These are phyloP conservation scores for Melanotaenia nigrans DNA, from an alignment of 2,797 vertebrate genomes.

Conservation along the genomic window DNA sequence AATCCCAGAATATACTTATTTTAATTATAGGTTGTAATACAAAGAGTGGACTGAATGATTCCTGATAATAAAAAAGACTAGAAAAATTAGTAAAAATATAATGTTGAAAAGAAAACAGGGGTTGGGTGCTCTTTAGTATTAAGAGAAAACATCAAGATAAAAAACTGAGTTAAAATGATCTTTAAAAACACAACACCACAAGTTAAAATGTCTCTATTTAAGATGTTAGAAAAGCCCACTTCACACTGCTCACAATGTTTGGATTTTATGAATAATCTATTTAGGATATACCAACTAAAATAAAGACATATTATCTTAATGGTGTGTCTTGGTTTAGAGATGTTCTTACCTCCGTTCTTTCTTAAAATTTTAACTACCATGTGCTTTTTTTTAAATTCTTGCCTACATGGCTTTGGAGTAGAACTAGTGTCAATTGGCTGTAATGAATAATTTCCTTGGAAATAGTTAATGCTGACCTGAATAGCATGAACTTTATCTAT, in stretches of 20 bases:
- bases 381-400: conserved; percentile 6
- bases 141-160: not conserved
- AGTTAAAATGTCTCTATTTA: not conserved
- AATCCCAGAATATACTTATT: too few relatives aligned
- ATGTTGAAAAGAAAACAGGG: not conserved
- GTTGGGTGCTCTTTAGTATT: not conserved
- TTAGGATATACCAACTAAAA: not conserved
- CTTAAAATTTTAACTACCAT: not conserved
- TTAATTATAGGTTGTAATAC: too few relatives aligned
- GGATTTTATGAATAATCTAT: not conserved
- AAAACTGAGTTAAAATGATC: not conserved
- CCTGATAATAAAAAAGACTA: too few relatives aligned
- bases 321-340: not conserved
- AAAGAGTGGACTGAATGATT: too few relatives aligned
- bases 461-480: conserved; percentile 24
- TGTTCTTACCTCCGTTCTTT: not conserved
- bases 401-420: conserved; percentile 1
- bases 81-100: not conserved
- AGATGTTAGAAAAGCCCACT: not conserved
- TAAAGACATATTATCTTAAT: not conserved
- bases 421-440: conserved; percentile 27
- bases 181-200: not conserved
- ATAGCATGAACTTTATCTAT: not conserved
- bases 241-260: not conserved
- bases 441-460: conserved; percentile 25